Base-by-base conservation (phyloP, 2,888 invertebrate species). In the Aquatica leii region DNA sequence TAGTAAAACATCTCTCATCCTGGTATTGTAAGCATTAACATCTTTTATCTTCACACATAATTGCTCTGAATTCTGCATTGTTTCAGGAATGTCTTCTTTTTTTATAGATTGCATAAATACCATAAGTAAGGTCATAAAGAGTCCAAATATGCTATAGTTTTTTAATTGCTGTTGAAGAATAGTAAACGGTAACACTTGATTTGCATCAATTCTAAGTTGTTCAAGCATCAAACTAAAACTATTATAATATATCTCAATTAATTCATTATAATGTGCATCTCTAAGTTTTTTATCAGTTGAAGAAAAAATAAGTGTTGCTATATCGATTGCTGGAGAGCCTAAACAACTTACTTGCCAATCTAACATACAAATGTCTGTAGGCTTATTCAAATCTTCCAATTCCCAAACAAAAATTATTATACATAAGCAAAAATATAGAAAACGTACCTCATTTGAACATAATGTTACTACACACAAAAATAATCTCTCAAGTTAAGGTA, bases 241-340 rank as follows among this genome's bases (percentile, higher is more conserved):
- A 21, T 72, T 60, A 63, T 46, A 18, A 46, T 46, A 46, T n/a
- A 18, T 18, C 4, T 18, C 8, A 20, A 46, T 46, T 17, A 55
- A 76, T 1, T 46, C 46, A 4, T 46, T 11, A 11, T 46, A 46
- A 17, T 18, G 65, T 52, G 71, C 49, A 24, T 24, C 24, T 4
- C 79, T 70, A 21, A 77, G 67, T 21, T 73, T 62, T 18, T 73
- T 71, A 15, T 73, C 71, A 24, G 76, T 74, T 51, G 73, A 74
- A 9, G 72, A 71, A 57, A 75, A 78, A 12, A 79, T 56, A 56
- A 77, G 66, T 43, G 79, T 77, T 5, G 72, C 59, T 48, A 80
- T 53, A 59, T 80, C 80, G 21, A 73, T 54, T 2, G 71, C 76
- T 0, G 76, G 76, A 6, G 74, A 70, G 5, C 61, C 61, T 3